These are phyloP conservation scores for Platysternon megacephalum DNA, from an alignment of 2,113 vertebrate species.

Conservation along the genomic window DNA sequence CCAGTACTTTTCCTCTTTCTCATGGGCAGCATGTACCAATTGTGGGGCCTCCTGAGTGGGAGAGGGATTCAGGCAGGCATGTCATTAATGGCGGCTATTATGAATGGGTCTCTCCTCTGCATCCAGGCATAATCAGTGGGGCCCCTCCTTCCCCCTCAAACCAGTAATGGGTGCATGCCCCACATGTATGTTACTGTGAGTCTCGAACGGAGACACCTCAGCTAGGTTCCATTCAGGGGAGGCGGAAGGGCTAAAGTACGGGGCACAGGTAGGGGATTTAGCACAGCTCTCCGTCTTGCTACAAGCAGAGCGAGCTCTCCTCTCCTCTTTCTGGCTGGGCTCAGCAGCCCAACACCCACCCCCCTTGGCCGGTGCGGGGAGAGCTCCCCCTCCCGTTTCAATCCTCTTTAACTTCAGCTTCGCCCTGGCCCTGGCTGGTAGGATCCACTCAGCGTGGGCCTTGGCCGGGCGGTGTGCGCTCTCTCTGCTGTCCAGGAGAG, in stretches of 20 bases:
- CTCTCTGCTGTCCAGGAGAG: fast-evolving
- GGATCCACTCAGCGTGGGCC: fast-evolving
- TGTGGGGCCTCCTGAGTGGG: background rate
- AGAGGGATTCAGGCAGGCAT: background rate
- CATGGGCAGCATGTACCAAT: fast-evolving
- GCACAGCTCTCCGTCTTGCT: background rate
- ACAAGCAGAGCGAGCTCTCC: background rate
- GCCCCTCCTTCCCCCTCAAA: background rate
- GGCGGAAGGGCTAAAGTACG: background rate
- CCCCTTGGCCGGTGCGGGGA: background rate
- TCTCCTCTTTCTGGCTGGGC: background rate
- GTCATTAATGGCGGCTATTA: background rate
- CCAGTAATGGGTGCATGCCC: background rate
- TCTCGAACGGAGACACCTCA: fast-evolving
- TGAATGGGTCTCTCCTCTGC: background rate
- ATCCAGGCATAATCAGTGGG: background rate
- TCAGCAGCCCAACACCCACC: background rate
- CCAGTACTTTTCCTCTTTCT: fast-evolving
- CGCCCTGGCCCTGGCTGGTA: fast-evolving
- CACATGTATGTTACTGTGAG: fast-evolving
- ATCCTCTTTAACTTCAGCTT: background rate
- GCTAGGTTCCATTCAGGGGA: background rate
- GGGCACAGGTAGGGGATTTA: background rate
- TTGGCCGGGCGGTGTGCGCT: fast-evolving
- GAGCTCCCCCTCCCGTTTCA: background rate